A percentile compares a stretch with the other conserved stretches of the same genome.
These are phyloP conservation scores for Dinocampus coccinellae DNA, from an alignment of 2,888 invertebrate genomes.

Conservation along the genomic window DNA sequence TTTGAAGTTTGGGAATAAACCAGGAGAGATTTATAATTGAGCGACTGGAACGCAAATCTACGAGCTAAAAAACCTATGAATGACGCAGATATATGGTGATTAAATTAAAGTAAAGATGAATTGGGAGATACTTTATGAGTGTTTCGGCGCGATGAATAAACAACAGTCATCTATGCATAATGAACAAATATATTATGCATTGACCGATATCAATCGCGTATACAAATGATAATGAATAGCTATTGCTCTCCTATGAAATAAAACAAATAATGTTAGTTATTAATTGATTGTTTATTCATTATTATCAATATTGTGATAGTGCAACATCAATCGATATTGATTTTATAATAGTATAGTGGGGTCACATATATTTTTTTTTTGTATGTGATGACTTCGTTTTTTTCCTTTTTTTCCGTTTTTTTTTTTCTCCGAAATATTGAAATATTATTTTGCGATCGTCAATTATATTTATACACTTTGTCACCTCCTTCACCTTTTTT, in stretches of 20 bases:
- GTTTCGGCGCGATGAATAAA: background rate
- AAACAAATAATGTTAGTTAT: constrained; percentile 54
- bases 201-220: constrained; percentile 19
- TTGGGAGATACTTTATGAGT: background rate
- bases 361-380: background rate
- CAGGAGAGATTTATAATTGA: constrained; percentile 28
- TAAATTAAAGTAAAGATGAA: background rate
- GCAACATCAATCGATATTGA: background rate
- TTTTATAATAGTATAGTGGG: background rate
- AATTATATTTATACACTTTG: background rate
- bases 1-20: constrained; percentile 37
- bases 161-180: background rate
- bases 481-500: background rate
- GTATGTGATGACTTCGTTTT: too few species aligned
- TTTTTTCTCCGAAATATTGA: background rate
- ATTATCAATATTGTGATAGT: constrained; percentile 3
- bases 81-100: background rate
- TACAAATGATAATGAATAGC: constrained; percentile 25
- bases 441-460: background rate
- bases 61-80: background rate
- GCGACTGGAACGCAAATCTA: background rate
- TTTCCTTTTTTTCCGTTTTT: background rate
- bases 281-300: constrained; percentile 13
- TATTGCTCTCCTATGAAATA: constrained; percentile 44
- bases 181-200: background rate